Base-by-base conservation (phyloP, 2,113 vertebrate species). In the Psilopsiagon aurifrons region DNA sequence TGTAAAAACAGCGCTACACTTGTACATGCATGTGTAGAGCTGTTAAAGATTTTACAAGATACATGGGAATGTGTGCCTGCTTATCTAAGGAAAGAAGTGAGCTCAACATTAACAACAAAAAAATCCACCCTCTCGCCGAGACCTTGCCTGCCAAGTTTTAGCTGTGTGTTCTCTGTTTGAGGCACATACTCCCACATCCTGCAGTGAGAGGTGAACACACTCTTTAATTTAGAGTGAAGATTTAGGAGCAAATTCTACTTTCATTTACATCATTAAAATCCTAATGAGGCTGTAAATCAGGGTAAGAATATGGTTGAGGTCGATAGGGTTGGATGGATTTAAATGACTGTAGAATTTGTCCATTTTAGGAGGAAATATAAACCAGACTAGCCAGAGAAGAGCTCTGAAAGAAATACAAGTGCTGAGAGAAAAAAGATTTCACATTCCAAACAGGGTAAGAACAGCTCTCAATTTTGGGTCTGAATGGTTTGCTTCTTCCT, bases 21-120 rank as follows among this genome's bases (percentile, higher is more conserved):
- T 97, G 96, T 95, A 92, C 91, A 63, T 97, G 96, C 96, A 94
- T 94, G 93, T 62, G 94, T 90, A 94, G 87, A 83, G 95, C 95
- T 94, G 96, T 54, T 86, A 49, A 37, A 92, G 91, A 83, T 95
- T 97, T 97, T 82, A 95, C 83, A 55, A 90, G 90, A 63, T 83
- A 92, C 57, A 41, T 20, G 88, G 93, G 86, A 96, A 95, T 16
- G 78, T 10, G 35, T 0, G 17, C 59, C 83, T 88, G 88, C 93
- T 95, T 67, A 82, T 93, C 94, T 68, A 14, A 82, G 93, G 82
- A 16, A 5, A 54, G 91, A 74, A 91, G 44, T 78, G 90, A 94
- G 83, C 82, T 79, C 92, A 67, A 63, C 35, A 25, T 63, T 52
- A 2, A 17, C 33, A 66, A 71, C 33, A 70, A 71, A 79, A 63